phyloP scores from a whole-genome alignment of 2,888 invertebrate species.

The Scrobipalpa costella region DNA sequence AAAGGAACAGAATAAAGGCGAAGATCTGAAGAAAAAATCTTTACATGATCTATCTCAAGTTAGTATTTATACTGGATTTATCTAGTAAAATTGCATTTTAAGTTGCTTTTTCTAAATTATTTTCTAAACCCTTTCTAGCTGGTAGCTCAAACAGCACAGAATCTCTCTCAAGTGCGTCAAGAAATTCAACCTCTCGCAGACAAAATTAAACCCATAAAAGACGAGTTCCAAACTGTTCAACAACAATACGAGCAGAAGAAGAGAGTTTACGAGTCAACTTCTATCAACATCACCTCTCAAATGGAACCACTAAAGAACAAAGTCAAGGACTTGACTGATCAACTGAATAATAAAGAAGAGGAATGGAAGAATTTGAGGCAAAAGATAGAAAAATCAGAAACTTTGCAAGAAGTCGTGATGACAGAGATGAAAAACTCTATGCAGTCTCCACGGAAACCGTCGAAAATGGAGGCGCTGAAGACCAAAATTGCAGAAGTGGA shows the following conservation, averaged over 20 bases:
- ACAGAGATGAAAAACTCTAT: slow-evolving; percentile 76
- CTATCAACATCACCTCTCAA: slow-evolving; percentile 78
- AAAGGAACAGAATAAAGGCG: slow-evolving; percentile 57
- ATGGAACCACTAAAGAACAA: slow-evolving; percentile 79
- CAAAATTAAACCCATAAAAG: slow-evolving; percentile 83
- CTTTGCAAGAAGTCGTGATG: slow-evolving; percentile 77
- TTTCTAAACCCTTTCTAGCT: too few relatives aligned
- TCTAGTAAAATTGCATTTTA: too few relatives aligned
- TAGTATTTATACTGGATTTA: slow-evolving; percentile 24
- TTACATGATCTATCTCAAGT: slow-evolving; percentile 77
- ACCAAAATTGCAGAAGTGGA: slow-evolving; percentile 83
- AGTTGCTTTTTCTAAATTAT: too few relatives aligned
- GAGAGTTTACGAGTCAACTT: slow-evolving; percentile 83
- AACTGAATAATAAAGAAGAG: slow-evolving; percentile 74
- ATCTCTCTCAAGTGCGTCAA: slow-evolving; percentile 70
- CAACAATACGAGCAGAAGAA: slow-evolving; percentile 86
- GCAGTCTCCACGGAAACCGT: slow-evolving; percentile 74
- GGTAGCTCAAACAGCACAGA: slow-evolving; percentile 83
- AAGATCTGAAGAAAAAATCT: slow-evolving; percentile 68
- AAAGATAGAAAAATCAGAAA: slow-evolving; percentile 79
- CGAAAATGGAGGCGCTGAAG: slow-evolving; percentile 83
- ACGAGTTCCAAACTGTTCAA: slow-evolving; percentile 83
- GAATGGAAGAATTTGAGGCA: slow-evolving; percentile 79
- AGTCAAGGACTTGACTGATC: slow-evolving; percentile 77
- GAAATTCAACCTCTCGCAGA: slow-evolving; percentile 74